Evolutionary conservation across 1,140 invertebrate genomes (phyloP).

Genomic region (Halyomorpha halys): DNA sequence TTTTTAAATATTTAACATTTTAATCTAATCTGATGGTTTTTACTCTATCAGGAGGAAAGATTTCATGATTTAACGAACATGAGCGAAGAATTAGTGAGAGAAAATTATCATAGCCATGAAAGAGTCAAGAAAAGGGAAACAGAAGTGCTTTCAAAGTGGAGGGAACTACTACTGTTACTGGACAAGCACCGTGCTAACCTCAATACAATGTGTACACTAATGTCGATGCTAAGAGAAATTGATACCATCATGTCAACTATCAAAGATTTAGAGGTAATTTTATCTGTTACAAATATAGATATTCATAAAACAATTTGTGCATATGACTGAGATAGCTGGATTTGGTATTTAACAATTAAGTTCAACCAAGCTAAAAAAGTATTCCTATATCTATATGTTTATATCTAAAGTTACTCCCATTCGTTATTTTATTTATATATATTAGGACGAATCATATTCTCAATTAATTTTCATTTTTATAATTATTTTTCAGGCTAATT

Average conservation of each 20-base stretch:
- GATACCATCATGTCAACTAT: conserved; percentile 78
- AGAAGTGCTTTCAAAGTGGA: conserved; percentile 81
- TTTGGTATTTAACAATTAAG: too few relatives aligned
- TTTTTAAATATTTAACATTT: conserved; percentile 6
- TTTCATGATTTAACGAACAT: conserved; percentile 87
- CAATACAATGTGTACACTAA: conserved; percentile 61
- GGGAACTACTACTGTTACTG: conserved; percentile 69
- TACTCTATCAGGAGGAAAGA: conserved; percentile 66
- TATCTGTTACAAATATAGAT: background rate
- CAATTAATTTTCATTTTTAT: background rate
- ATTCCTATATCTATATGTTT: too few relatives aligned
- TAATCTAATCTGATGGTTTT: background rate
- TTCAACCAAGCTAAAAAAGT: too few relatives aligned
- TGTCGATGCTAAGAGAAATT: conserved; percentile 81
- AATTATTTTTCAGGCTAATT: conserved; percentile 48
- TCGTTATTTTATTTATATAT: too few relatives aligned
- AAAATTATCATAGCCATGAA: conserved; percentile 85
- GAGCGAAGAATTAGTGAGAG: conserved; percentile 78
- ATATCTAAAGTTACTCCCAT: too few relatives aligned
- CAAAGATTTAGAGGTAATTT: conserved; percentile 57
- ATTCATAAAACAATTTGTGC: background rate
- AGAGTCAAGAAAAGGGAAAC: conserved; percentile 69
- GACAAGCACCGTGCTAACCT: conserved; percentile 76
- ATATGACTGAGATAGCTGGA: background rate
- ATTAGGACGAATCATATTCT: background rate